Evolutionary conservation across 1,140 invertebrate species (phyloP), one percentile per base, ranked within the genome.

Genomic region (Heliothis subflexa): DNA sequence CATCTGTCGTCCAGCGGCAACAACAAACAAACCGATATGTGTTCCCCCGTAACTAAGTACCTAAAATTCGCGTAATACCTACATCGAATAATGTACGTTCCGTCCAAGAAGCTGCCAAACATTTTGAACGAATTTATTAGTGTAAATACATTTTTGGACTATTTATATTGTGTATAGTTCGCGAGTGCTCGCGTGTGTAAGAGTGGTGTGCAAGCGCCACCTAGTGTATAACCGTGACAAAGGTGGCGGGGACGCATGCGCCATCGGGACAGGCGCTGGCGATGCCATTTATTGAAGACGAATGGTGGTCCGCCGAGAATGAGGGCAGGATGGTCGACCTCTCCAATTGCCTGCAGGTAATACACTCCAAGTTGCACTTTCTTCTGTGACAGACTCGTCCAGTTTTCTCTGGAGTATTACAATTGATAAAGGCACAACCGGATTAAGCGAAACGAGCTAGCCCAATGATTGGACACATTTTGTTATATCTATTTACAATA

Each of bases 241-340:
- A 90, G 86, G 95, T 96, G 95, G 95, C 95, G 95, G 95, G 95
- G 93, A 95, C 96, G 90, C 94, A 96, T 94, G 95, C 96, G 93
- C 95, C 95, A 93, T 94, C 96, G 95, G 95, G 94, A 87, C 95
- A 95, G 95, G 95, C 96, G 88, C 95, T 96, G 96, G 96, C 96
- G 95, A 98, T 98, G 98, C 98, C 98, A 95, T 98, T 98, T 96
- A 98, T 98, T 95, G 98, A 98, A 95, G 98, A 98, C 96, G 98
- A 98, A 90, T 96, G 98, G 84, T 98, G 98, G 98, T 98, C 97
- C 96, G 97, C 97, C 90, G 97, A 98, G 95, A 98, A 97, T 94
- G 97, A 98, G 94, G 97, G 97, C 91, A 98, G 98, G 95, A 98
- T 98, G 96, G 97, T 98, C 81, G 98, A 98, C 92, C 95, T 98